phyloP scores from a whole-genome alignment of 1,140 invertebrate genomes.

The Popillia japonica region DNA sequence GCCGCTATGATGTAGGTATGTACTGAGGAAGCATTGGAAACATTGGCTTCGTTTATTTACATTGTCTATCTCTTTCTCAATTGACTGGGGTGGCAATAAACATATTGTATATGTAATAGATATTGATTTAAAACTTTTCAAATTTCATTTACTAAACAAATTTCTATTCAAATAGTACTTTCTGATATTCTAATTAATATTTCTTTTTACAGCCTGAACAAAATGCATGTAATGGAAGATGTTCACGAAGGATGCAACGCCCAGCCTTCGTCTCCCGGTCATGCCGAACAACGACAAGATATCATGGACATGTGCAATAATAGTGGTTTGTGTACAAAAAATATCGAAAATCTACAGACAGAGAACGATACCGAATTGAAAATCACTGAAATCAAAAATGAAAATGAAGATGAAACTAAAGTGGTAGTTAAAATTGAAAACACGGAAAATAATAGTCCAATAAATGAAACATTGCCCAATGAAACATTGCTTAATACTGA shows the following conservation, averaged over 20 bases:
- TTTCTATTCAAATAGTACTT: background rate
- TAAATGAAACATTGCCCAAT: slow-evolving; percentile 17
- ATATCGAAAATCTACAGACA: slow-evolving; percentile 36
- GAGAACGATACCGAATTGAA: slow-evolving; percentile 42
- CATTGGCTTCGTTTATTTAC: too few relatives aligned
- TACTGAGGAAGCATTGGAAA: too few relatives aligned
- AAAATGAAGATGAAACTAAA: slow-evolving; percentile 41
- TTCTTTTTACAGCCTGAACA: slow-evolving; percentile 59
- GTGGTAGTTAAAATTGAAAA: slow-evolving; percentile 28
- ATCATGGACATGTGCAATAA: slow-evolving; percentile 38
- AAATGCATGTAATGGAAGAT: slow-evolving; percentile 61
- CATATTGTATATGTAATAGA: too few relatives aligned
- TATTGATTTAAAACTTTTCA: background rate
- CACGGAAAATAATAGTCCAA: slow-evolving; percentile 4
- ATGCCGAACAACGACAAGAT: slow-evolving; percentile 55
- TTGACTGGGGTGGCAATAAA: too few relatives aligned
- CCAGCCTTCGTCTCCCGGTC: slow-evolving; percentile 57
- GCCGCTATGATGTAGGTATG: too few relatives aligned
- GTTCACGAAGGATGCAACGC: slow-evolving; percentile 57
- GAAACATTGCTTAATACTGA: slow-evolving; percentile 13
- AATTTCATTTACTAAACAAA: background rate
- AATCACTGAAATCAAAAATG: slow-evolving; percentile 41
- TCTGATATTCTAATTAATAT: background rate
- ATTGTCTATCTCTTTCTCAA: too few relatives aligned
- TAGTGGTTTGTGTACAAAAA: slow-evolving; percentile 33